Evolutionary conservation across 2,113 vertebrate species (phyloP).

Genomic region (Odocoileus virginianus): DNA sequence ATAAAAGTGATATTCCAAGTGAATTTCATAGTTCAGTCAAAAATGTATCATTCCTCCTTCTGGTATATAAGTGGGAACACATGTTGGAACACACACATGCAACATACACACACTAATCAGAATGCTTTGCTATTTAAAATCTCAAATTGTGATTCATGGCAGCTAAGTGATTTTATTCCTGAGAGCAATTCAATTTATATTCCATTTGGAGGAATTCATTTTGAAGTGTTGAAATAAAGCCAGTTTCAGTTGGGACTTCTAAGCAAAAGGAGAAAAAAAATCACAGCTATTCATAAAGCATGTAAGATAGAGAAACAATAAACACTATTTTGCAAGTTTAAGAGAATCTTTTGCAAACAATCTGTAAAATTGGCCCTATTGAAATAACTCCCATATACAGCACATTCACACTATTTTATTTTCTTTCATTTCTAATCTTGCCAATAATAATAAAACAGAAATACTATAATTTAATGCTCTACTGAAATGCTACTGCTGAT

Average conservation of each 20-base stretch:
- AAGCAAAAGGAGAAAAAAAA: background rate
- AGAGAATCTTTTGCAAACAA: background rate
- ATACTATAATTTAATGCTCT: background rate
- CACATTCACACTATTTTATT: background rate
- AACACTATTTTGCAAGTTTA: background rate
- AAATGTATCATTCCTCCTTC: background rate
- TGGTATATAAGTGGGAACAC: background rate
- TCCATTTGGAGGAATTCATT: conserved; percentile 13
- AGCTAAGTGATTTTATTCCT: conserved; percentile 24
- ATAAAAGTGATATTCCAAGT: background rate
- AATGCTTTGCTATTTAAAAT: background rate
- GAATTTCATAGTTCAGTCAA: background rate
- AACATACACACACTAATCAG: background rate
- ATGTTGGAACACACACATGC: background rate
- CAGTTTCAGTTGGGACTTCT: background rate
- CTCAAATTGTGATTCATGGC: background rate
- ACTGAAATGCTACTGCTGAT: background rate
- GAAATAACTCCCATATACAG: background rate
- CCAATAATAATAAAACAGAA: conserved; percentile 20
- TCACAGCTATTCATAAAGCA: background rate
- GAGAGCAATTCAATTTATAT: conserved; percentile 39
- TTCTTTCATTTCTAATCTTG: background rate
- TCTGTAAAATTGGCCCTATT: background rate
- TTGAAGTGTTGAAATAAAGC: background rate
- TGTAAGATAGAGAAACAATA: background rate